These are phyloP conservation scores for Saxicola maurus DNA, from an alignment of 2,797 vertebrate species.

Conservation along the genomic window DNA sequence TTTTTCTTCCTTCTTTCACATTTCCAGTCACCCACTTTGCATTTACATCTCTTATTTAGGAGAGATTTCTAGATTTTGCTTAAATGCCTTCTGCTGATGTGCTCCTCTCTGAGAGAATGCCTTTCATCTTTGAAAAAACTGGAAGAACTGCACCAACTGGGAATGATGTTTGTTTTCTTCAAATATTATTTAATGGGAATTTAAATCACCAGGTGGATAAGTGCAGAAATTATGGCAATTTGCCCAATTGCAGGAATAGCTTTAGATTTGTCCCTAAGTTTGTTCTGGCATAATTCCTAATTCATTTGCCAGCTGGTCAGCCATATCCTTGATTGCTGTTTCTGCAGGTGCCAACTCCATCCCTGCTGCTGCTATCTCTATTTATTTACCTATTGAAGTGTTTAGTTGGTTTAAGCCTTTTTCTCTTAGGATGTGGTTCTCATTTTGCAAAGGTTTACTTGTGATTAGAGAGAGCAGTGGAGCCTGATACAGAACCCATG, in stretches of 20 bases:
- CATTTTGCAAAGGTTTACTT: conserved; percentile 3
- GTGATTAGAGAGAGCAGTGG: background rate
- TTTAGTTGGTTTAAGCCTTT: conserved; percentile 18
- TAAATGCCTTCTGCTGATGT: background rate
- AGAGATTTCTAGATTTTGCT: background rate
- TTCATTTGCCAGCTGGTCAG: conserved; percentile 49
- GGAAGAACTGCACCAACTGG: background rate
- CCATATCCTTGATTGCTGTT: background rate
- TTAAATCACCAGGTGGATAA: conserved; percentile 17
- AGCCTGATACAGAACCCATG: background rate
- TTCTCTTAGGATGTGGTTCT: background rate
- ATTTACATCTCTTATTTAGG: background rate
- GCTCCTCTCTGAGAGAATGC: background rate
- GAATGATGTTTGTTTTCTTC: background rate
- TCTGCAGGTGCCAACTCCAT: conserved; percentile 10
- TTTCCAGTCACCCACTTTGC: background rate
- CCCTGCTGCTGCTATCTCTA: conserved; percentile 13
- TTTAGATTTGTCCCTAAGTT: conserved; percentile 30
- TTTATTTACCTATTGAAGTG: conserved; percentile 30
- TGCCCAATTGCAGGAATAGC: background rate
- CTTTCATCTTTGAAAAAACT: background rate
- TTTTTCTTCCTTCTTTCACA: fast-evolving
- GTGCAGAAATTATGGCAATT: background rate
- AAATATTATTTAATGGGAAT: conserved; percentile 4
- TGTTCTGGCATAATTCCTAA: conserved; percentile 34